A percentile compares a stretch with the other conserved stretches of the same genome.
phyloP scores from a whole-genome alignment of 2,113 vertebrate species.

The Saguinus imperator region DNA sequence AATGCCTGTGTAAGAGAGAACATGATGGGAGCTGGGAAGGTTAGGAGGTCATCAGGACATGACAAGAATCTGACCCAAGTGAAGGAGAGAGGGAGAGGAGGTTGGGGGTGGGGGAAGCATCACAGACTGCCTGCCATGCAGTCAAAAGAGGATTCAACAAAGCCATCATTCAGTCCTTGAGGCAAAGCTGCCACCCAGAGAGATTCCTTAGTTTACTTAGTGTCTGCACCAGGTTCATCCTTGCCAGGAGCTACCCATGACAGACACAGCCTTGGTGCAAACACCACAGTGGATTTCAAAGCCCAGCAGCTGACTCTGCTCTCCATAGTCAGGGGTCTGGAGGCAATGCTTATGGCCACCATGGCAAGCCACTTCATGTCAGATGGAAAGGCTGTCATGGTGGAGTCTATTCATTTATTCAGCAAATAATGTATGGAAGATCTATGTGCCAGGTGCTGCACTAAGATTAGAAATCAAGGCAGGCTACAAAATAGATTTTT shows the following conservation, averaged over 20 bases:
- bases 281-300: neutral
- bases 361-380: too few species aligned
- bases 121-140: neutral
- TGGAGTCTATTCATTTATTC: neutral
- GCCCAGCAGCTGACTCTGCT: neutral
- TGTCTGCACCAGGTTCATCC: neutral
- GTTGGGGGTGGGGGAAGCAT: neutral
- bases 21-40: neutral
- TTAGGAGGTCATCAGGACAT: neutral
- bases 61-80: neutral
- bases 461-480: neutral
- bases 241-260: neutral
- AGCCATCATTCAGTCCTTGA: neutral
- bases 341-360: neutral
- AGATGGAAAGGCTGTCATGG: neutral
- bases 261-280: neutral
- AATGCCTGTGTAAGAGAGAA: neutral
- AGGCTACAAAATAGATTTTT: neutral
- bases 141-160: neutral
- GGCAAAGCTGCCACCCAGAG: neutral
- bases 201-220: neutral
- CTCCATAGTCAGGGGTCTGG: neutral
- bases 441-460: neutral
- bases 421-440: neutral
- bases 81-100: neutral